phyloP scores from a whole-genome alignment of 2,797 vertebrate species.

The Catharus ustulatus region DNA sequence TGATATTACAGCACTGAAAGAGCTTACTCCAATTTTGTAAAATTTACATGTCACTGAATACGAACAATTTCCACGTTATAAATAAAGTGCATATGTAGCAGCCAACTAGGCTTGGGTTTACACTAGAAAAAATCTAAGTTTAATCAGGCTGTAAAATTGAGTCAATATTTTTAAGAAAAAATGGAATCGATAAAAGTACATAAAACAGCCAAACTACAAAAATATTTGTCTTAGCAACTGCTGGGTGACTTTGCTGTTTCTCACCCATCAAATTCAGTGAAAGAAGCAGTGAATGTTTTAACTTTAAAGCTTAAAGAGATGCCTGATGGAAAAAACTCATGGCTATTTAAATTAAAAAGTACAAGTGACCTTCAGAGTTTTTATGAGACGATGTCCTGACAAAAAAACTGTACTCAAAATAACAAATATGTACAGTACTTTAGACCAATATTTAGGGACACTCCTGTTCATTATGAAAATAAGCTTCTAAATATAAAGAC shows the following conservation, averaged over 20 bases:
- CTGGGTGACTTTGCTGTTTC: background rate
- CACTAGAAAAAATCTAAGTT: background rate
- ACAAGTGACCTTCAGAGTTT: background rate
- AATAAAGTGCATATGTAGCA: background rate
- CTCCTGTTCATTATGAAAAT: background rate
- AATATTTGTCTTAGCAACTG: background rate
- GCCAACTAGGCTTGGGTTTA: background rate
- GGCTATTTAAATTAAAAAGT: background rate
- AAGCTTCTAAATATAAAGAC: background rate
- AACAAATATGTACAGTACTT: background rate
- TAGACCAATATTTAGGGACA: background rate
- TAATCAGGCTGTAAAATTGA: background rate
- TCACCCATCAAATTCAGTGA: background rate
- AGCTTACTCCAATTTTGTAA: background rate
- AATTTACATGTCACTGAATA: background rate
- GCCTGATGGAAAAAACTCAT: background rate
- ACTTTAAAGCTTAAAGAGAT: background rate
- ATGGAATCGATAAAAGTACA: background rate
- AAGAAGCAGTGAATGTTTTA: background rate
- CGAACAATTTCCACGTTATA: background rate
- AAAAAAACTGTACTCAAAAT: background rate
- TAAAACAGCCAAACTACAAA: background rate
- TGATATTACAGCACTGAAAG: background rate
- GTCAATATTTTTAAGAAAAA: background rate
- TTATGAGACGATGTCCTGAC: background rate